phyloP scores from a whole-genome alignment of 2,113 vertebrate species.

The Corydoras sp. region DNA sequence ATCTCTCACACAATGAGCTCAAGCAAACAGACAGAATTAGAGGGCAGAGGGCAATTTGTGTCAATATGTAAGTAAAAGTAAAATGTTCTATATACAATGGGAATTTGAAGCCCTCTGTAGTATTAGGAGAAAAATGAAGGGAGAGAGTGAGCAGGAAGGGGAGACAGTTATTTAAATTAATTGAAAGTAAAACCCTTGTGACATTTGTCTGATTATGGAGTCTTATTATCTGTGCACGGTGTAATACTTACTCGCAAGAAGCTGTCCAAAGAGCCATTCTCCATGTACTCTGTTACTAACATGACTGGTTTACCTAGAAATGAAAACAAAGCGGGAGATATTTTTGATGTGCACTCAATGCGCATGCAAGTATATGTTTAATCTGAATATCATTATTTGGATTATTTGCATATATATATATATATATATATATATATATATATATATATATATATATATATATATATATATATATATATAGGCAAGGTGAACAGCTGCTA shows the following conservation, averaged over 20 bases:
- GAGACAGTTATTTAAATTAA: conserved; percentile 29
- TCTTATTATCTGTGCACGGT: conserved; percentile 31
- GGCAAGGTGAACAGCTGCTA: conserved; percentile 13
- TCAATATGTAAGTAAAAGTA: no score
- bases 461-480: conserved; percentile 7
- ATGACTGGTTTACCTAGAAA: conserved; percentile 81
- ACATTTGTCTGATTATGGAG: conserved; percentile 29
- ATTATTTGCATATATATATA: no score
- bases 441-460: no score
- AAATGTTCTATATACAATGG: no score
- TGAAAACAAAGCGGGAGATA: conserved; percentile 15
- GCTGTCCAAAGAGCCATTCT: conserved; percentile 83
- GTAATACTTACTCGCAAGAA: conserved; percentile 76
- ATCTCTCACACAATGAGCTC: background rate
- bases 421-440: no score
- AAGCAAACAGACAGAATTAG: conserved; percentile 14
- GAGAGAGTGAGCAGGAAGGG: background rate
- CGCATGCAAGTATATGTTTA: no score
- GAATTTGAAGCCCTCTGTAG: no score
- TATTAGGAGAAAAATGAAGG: background rate
- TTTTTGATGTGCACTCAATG: no score
- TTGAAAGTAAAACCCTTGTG: background rate
- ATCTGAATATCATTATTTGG: no score
- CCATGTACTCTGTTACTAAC: conserved; percentile 88
- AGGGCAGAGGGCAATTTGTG: conserved; percentile 20